Evolutionary conservation across 2,888 invertebrate genomes (phyloP).

Genomic region (Phorcus lineatus): DNA sequence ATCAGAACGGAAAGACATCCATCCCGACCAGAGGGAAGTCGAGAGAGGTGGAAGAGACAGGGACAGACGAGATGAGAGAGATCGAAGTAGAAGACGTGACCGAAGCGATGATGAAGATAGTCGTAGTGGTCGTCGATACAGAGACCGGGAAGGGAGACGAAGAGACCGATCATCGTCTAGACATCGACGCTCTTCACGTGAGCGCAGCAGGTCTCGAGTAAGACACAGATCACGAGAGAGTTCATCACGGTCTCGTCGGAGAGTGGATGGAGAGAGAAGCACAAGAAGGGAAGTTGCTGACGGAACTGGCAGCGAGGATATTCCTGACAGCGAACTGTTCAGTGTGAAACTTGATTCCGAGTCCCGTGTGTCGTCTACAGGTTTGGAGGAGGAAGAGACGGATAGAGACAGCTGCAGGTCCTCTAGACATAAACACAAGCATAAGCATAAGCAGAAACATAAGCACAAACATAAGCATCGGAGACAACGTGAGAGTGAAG

Average conservation of each 20-base stretch:
- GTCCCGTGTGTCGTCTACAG: neutral
- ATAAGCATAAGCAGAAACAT: conserved; percentile 41
- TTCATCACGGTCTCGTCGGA: neutral
- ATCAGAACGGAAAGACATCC: neutral
- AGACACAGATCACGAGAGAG: too few species aligned
- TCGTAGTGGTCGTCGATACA: neutral
- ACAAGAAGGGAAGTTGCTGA: neutral
- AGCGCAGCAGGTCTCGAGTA: too few species aligned
- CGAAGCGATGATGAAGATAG: conserved; percentile 26
- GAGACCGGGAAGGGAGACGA: conserved; percentile 22
- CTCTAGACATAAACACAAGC: conserved; percentile 40
- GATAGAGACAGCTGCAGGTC: neutral
- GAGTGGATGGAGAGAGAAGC: neutral
- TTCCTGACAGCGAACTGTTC: neutral
- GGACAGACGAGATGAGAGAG: conserved; percentile 17
- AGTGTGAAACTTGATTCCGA: neutral
- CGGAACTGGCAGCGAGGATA: neutral
- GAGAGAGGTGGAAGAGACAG: conserved; percentile 7
- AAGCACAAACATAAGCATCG: conserved; percentile 18
- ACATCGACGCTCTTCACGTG: too few species aligned
- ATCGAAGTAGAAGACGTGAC: conserved; percentile 29
- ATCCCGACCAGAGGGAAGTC: neutral
- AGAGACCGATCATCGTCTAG: neutral
- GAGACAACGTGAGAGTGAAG: neutral
- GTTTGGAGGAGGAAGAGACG: neutral